Base-by-base conservation (phyloP, 1,140 invertebrate genomes). In the Microplitis mediator region DNA sequence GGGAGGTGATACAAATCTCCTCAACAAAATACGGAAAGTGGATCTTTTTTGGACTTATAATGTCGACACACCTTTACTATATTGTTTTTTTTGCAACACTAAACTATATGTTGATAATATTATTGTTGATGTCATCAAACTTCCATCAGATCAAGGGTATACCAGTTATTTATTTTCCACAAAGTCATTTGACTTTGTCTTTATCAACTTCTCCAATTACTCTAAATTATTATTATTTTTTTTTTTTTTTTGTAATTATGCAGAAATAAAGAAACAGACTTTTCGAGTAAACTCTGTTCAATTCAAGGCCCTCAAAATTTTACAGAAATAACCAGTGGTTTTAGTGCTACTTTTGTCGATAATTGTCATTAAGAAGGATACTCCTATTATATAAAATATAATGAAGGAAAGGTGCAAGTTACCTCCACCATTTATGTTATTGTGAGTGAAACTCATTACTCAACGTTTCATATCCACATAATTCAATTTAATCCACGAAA, bases 41-140 rank as follows among this genome's bases (percentile, higher is more conserved):
- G 93, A 94, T 80, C 85, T 95, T 74, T 93, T 91, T 76, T 95
- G 93, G 93, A 91, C 92, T 76, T 95, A 95, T 82, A 91, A 94
- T 74, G 93, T 93, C 92, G 93, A 94, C 83, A 92, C 93, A 67
- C 92, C 93, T 79, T 92, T 92, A 2, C 88, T 94, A 2, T 94
- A 93, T 84, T 91, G 94, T 78, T 90, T 94, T 76, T 94, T 93
- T 93, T 95, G 93, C 83, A 94, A 95, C 80, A 92, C 94, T 81
- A 90, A 92, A 68, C 87, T 95, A 1, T 95, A 94, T 82, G 92
- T 95, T 2, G 91, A 91, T 76, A 93, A 90, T 64, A 89, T 94
- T 45, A 85, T 89, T 31, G 91, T 94, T 5, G 92, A 93, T 75
- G 90, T 92, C 23, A 76, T 92, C 93, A 90, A 92, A 93, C 77